Evolutionary conservation across 2,888 invertebrate genomes (phyloP).

Genomic region (Agonopterix alstromeriana): DNA sequence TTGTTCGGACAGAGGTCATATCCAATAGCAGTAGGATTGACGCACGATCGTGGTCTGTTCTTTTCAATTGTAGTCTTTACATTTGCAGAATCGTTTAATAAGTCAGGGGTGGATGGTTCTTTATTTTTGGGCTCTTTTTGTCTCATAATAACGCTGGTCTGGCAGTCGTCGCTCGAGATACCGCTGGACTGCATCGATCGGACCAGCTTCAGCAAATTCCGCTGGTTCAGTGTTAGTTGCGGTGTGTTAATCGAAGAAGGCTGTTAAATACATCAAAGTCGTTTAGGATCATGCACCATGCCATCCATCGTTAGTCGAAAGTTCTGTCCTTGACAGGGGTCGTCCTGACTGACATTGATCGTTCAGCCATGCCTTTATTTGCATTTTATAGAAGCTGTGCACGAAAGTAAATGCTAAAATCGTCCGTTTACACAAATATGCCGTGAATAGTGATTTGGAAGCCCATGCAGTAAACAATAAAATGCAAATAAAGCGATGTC

Average conservation of each 20-base stretch:
- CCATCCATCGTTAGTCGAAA: conserved; percentile 44
- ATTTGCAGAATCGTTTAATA: conserved; percentile 74
- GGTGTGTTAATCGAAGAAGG: conserved; percentile 71
- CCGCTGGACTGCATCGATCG: conserved; percentile 76
- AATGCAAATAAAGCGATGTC: conserved; percentile 74
- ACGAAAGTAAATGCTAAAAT: conserved; percentile 52
- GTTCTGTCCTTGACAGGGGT: conserved; percentile 36
- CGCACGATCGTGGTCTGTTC: conserved; percentile 82
- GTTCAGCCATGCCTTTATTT: conserved; percentile 55
- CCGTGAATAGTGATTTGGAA: conserved; percentile 57
- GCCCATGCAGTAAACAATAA: conserved; percentile 74
- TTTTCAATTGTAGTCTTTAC: conserved; percentile 69
- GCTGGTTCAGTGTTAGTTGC: conserved; percentile 76
- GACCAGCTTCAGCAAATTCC: conserved; percentile 75
- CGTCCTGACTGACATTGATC: conserved; percentile 31
- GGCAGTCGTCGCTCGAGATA: conserved; percentile 73
- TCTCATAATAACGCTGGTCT: conserved; percentile 69
- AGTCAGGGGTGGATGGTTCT: conserved; percentile 76
- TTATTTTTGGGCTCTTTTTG: conserved; percentile 66
- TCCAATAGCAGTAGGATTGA: conserved; percentile 72
- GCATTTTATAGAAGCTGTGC: conserved; percentile 75
- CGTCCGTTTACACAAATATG: conserved; percentile 37
- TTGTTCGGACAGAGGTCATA: conserved; percentile 70
- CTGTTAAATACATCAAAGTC: conserved; percentile 72
- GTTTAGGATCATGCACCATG: conserved; percentile 71